A percentile compares a stretch with the other conserved stretches of the same genome.
phyloP scores from a whole-genome alignment of 2,797 vertebrate genomes.

The Danio tinwini region DNA sequence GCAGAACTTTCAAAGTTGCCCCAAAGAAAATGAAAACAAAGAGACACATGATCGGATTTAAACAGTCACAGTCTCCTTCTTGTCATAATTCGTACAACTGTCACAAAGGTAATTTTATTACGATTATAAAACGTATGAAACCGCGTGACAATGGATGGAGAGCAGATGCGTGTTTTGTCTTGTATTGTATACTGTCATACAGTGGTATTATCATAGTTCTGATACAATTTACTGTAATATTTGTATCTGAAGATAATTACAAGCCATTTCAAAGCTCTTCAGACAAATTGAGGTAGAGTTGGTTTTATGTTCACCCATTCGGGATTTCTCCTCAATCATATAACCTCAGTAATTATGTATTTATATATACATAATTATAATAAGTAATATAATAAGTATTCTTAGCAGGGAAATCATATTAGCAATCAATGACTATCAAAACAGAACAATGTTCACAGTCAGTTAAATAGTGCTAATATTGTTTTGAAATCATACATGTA shows the following conservation, averaged over 20 bases:
- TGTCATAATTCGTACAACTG: constrained; percentile 11
- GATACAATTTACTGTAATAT: background rate
- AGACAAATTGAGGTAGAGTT: background rate
- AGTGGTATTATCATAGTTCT: too few species aligned
- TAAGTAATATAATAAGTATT: too few species aligned
- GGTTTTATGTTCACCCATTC: too few species aligned
- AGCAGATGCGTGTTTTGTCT: background rate
- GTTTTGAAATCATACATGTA: too few species aligned
- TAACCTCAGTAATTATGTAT: too few species aligned
- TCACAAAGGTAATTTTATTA: constrained; percentile 57
- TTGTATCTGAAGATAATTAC: background rate
- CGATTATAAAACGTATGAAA: background rate
- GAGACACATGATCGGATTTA: constrained; percentile 32
- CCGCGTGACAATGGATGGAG: background rate
- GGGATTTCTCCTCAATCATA: too few species aligned
- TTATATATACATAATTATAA: too few species aligned
- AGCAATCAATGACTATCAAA: too few species aligned
- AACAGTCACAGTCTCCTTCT: constrained; percentile 54
- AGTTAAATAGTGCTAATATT: too few species aligned
- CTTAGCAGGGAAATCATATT: too few species aligned
- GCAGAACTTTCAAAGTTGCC: constrained; percentile 45
- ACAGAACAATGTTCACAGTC: too few species aligned
- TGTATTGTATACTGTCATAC: too few species aligned
- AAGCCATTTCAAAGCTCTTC: background rate
- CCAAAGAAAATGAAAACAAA: constrained; percentile 50